phyloP scores from a whole-genome alignment of 2,113 vertebrate species.

The Percina caprodes region DNA sequence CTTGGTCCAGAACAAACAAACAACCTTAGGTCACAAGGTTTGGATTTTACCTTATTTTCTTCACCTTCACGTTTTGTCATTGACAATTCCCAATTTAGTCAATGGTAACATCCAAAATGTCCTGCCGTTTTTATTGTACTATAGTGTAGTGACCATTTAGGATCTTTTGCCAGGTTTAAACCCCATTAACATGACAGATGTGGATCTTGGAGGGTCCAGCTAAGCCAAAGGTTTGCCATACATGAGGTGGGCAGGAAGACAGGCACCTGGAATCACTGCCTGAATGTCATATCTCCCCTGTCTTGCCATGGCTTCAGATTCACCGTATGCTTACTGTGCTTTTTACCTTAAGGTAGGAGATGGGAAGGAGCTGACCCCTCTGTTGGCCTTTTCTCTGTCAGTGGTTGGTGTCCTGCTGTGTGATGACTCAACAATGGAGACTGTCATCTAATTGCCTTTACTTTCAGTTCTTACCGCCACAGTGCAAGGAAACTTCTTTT shows the following conservation, averaged over 20 bases:
- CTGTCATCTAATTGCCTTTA: slow-evolving; percentile 35
- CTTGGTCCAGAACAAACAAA: not conserved
- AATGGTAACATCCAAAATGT: not conserved
- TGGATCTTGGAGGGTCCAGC: not conserved
- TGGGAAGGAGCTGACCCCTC: slow-evolving; percentile 29
- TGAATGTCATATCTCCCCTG: not conserved
- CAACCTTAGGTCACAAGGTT: not conserved
- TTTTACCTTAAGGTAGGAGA: slow-evolving; percentile 5
- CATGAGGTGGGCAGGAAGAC: not conserved
- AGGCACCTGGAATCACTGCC: not conserved
- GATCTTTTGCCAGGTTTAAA: not conserved
- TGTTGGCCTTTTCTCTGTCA: slow-evolving; percentile 43
- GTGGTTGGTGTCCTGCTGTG: slow-evolving; percentile 47
- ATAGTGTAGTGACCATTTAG: no score
- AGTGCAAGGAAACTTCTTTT: not conserved
- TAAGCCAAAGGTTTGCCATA: not conserved
- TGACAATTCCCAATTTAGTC: not conserved
- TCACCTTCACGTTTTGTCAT: not conserved
- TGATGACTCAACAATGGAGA: slow-evolving; percentile 56
- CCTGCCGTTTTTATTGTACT: not conserved
- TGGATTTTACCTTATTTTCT: not conserved
- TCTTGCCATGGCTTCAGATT: slow-evolving; percentile 6
- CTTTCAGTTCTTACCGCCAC: slow-evolving; percentile 14
- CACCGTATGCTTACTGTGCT: not conserved
- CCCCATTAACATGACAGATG: not conserved